Conservation (phyloP, 2,113 vertebrate species). For the Galbula dea region DNA sequence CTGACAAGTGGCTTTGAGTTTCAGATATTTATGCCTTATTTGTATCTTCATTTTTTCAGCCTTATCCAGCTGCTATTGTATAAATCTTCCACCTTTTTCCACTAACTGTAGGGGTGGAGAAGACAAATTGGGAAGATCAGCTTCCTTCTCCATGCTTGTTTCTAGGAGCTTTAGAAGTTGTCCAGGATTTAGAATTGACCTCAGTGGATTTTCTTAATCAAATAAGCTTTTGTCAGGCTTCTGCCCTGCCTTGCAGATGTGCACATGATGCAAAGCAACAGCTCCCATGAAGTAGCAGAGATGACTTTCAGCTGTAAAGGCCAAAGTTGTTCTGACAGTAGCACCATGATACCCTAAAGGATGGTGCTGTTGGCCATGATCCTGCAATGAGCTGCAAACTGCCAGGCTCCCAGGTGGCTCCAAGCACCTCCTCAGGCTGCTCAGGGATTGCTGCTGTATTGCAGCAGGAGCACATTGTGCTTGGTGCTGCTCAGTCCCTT, state of each 20-base stretch:
- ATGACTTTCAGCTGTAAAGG: background rate
- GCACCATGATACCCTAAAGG: background rate
- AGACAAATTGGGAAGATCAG: background rate
- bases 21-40: conserved; percentile 11
- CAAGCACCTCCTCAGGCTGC: background rate
- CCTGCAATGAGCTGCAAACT: background rate
- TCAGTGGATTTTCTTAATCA: fast-evolving
- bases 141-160: background rate
- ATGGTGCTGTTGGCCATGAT: fast-evolving
- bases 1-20: background rate
- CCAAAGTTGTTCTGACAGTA: background rate
- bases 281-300: background rate
- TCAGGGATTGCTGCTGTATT: background rate
- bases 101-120: background rate
- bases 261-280: background rate
- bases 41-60: conserved; percentile 3
- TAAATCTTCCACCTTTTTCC: background rate
- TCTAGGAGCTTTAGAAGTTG: background rate
- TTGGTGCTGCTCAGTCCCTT: background rate
- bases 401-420: background rate
- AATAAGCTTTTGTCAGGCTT: background rate
- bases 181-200: background rate
- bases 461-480: fast-evolving
- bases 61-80: conserved; percentile 1
- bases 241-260: background rate